A percentile compares a stretch with the other conserved stretches of the same genome.
Conservation (phyloP, 2,888 invertebrate species). For the Hecatera dysodea region DNA sequence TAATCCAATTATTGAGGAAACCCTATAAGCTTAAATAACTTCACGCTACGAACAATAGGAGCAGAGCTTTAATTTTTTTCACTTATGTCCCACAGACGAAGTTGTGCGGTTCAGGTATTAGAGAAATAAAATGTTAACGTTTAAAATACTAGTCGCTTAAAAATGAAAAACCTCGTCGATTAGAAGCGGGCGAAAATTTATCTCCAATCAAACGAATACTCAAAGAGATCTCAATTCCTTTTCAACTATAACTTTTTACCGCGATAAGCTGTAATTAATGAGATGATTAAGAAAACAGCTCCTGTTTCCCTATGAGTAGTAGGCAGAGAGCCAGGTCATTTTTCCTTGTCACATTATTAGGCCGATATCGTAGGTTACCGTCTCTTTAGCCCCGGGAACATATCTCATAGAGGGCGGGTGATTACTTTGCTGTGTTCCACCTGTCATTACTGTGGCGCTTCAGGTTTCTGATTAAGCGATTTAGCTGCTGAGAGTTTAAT, state of each 20-base stretch:
- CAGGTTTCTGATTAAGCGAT: slow-evolving; percentile 47
- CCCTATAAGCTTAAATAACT: too few species aligned
- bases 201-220: background rate
- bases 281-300: slow-evolving; percentile 63
- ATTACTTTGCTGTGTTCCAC: slow-evolving; percentile 57
- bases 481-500: slow-evolving; percentile 6
- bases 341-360: slow-evolving; percentile 60
- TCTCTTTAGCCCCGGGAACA: slow-evolving; percentile 39
- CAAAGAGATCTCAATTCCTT: slow-evolving; percentile 26
- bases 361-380: slow-evolving; percentile 51
- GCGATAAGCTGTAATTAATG: slow-evolving; percentile 56
- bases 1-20: too few species aligned
- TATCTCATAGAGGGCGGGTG: slow-evolving; percentile 46
- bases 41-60: too few species aligned
- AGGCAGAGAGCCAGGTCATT: slow-evolving; percentile 35
- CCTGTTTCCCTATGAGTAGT: slow-evolving; percentile 56
- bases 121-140: background rate
- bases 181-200: slow-evolving; percentile 10
- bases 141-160: too few species aligned
- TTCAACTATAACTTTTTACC: slow-evolving; percentile 20
- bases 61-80: too few species aligned
- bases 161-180: background rate
- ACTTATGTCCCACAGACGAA: too few species aligned
- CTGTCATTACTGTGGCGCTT: slow-evolving; percentile 42
- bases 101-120: too few species aligned